A percentile compares a stretch with the other conserved stretches of the same genome.
Evolutionary conservation across 2,797 vertebrate genomes (phyloP).

Genomic region (Sebastes itinus): DNA sequence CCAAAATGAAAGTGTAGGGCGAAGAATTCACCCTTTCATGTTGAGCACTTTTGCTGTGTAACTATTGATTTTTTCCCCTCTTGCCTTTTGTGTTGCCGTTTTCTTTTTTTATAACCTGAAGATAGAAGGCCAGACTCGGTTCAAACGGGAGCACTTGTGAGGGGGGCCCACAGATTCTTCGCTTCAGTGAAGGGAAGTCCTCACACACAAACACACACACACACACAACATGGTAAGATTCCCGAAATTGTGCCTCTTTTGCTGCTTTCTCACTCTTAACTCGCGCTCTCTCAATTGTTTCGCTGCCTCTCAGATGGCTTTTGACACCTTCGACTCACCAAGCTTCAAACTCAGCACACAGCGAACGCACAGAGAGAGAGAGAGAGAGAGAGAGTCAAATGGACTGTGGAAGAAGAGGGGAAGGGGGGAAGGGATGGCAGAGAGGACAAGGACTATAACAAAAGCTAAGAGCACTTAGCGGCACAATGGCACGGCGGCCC

Average conservation of each 20-base stretch:
- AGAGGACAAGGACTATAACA: slow-evolving; percentile 76
- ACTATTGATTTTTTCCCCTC: slow-evolving; percentile 82
- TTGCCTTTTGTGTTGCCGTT: slow-evolving; percentile 70
- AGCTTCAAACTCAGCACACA: slow-evolving; percentile 62
- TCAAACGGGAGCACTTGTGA: slow-evolving; percentile 80
- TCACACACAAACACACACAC: background rate
- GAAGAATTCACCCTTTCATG: slow-evolving; percentile 82
- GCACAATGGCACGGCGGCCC: slow-evolving; percentile 71
- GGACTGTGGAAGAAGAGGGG: slow-evolving; percentile 44
- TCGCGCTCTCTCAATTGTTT: slow-evolving; percentile 52
- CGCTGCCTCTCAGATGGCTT: slow-evolving; percentile 69
- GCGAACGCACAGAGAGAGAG: slow-evolving; percentile 10
- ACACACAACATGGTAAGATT: slow-evolving; percentile 31
- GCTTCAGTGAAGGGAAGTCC: slow-evolving; percentile 58
- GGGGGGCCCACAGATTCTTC: slow-evolving; percentile 65
- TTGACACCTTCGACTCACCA: slow-evolving; percentile 76
- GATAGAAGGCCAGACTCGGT: slow-evolving; percentile 72
- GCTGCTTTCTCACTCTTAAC: slow-evolving; percentile 53
- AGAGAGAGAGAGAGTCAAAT: slow-evolving; percentile 41
- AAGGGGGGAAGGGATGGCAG: slow-evolving; percentile 60
- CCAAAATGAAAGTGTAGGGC: slow-evolving; percentile 76
- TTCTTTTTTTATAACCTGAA: slow-evolving; percentile 73
- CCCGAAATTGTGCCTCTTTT: slow-evolving; percentile 42
- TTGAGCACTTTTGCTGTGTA: slow-evolving; percentile 81
- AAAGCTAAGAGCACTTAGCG: slow-evolving; percentile 82